Base-by-base conservation (phyloP, 1,140 invertebrate species). In the Zaprionus nigranus region DNA sequence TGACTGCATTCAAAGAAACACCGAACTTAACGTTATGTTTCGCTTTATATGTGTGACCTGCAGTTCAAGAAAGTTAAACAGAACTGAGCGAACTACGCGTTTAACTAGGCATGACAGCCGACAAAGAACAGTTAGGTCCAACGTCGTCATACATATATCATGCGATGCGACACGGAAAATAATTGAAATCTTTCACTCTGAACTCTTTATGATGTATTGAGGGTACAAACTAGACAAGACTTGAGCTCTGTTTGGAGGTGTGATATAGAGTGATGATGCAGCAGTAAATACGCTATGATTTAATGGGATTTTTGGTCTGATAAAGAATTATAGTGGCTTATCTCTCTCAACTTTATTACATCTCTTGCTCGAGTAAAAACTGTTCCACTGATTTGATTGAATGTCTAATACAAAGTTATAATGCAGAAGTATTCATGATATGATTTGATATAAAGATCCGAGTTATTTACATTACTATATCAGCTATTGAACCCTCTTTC, bases 71-170 rank as follows among this genome's bases (percentile, higher is more conserved):
- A 67, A 78, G 61, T 70, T 75, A 60, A 75, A 13, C 20, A 56
- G 36, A 75, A 78, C 72, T 46, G 22, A 56, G 51, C 59, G 53
- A 43, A 38, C 24, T 62, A 62, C 34, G 36, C 62, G 72, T 75
- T 75, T 59, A 75, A 75, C 72, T 63, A 70, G 53, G 51, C 72
- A 70, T 75, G 72, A 75, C 66, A 69, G 17, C n/a, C 51, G 13
- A n/a, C 15, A 46, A 46, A 61, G 26, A 56, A 74, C 72, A 40
- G 72, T 75, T 75, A 63, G 66, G 3, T 26, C 28, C 20, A 6
- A 28, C 13, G 34, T 58, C 17, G 40, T 51, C 20, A 38, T 61
- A 40, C 20, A 38, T 61, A 40, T 61, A 40, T 67, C 54, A 46
- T 40, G 38, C 38, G 15, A 40, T 40, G 38, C 38, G 38, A 40